Evolutionary conservation across 2,113 vertebrate genomes (phyloP), one percentile per base, ranked within the genome.

Genomic region (Leucoraja erinaceus): DNA sequence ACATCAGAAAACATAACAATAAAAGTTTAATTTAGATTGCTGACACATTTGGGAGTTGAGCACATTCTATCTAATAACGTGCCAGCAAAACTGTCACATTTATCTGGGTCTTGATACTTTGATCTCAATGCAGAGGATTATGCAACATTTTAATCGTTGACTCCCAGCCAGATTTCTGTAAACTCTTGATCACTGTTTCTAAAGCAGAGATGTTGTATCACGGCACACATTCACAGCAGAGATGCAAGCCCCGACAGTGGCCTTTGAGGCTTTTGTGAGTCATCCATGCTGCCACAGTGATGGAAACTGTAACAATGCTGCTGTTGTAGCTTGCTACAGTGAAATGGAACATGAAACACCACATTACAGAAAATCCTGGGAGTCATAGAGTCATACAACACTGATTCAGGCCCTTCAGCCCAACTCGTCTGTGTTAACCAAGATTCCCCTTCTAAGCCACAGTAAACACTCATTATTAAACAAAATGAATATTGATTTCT

Each of bases 211-310:
- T 70, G 66, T 54, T 11, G 68, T 47, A 20, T 28, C 20, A 38
- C 72, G 90, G 68, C 31, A 47, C 66, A 2, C 38, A 91, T 74
- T 72, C 90, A 54, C 66, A 91, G 90, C 68, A 91, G 90, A 38
- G 56, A 63, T 88, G 28, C 61, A 88, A 72, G 31, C 3, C 5
- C 68, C 47, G 31, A 63, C 59, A 63, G 90, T 5, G n/a, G 54
- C 90, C 90, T 91, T 74, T 91, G 68, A 74, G 66, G 25, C 70
- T 91, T 91, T 25, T 72, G 11, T 91, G 68, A 91, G 18, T 91
- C 90, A 91, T 38, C 33, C 22, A 54, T 28, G 90, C 33, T 11
- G 54, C 22, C 22, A 22, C 72, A 66, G 72, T 38, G 18, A 54
- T 9, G 6, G 90, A 54, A 11, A 91, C 20, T 74, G 31, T 66